phyloP scores from a whole-genome alignment of 2,797 vertebrate genomes.

The Phyllotis vaccarum region DNA sequence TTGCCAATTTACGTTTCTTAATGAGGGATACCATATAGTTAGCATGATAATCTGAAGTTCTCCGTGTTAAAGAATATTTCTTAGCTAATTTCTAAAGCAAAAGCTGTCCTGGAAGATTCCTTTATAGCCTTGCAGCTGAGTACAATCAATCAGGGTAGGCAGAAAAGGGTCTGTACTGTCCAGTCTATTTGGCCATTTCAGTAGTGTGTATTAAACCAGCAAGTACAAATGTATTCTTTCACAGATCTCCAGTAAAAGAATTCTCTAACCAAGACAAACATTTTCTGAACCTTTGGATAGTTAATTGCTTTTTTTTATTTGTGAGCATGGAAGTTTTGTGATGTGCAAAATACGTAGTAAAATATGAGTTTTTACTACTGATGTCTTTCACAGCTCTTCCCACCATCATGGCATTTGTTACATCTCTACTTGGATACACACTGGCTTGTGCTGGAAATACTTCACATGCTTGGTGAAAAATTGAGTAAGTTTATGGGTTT shows the following conservation, averaged over 20 bases:
- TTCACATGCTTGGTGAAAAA: conserved; percentile 94
- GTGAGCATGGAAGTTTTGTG: background rate
- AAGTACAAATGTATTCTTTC: conserved; percentile 49
- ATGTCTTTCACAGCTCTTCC: conserved; percentile 91
- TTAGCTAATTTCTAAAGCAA: conserved; percentile 57
- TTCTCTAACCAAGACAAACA: conserved; percentile 16
- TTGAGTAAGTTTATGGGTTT: conserved; percentile 89
- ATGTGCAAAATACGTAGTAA: conserved; percentile 3
- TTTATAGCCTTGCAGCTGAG: conserved; percentile 13
- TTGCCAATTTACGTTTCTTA: conserved; percentile 35
- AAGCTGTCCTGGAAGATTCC: conserved; percentile 31
- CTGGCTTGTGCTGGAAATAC: conserved; percentile 96
- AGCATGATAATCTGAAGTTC: conserved; percentile 1
- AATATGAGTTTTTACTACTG: conserved; percentile 54
- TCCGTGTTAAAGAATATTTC: background rate
- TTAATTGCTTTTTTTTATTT: conserved; percentile 15
- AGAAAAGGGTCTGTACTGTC: conserved; percentile 28
- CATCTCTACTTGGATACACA: conserved; percentile 97
- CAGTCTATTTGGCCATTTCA: background rate
- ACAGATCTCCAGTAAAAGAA: conserved; percentile 36
- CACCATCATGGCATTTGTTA: conserved; percentile 97
- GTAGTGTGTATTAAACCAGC: conserved; percentile 25
- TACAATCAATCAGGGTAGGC: conserved; percentile 32
- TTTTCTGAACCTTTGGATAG: conserved; percentile 50
- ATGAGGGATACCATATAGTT: background rate